Evolutionary conservation across 2,797 vertebrate species (phyloP), one percentile per base, ranked within the genome.

Genomic region (Glossophaga mutica): DNA sequence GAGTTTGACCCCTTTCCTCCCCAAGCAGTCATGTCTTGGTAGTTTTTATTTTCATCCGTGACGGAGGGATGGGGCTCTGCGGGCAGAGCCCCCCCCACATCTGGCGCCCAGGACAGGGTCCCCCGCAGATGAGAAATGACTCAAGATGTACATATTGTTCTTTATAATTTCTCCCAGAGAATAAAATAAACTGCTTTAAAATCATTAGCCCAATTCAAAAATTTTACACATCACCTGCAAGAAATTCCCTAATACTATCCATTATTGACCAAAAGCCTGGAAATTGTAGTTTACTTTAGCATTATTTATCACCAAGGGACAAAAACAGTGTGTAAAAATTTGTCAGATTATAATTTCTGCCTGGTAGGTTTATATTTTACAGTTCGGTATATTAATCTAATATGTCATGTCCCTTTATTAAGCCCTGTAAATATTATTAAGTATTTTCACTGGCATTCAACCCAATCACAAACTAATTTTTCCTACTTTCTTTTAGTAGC

Each of bases 351-450:
- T 87, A 59, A 85, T 94, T 97, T 95, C 81, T 92, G 15, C 52
- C 22, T 92, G 46, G 50, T 87, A 19, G 67, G 57, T 85, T 95
- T 87, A 37, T 76, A 84, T 87, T 57, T 68, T 91, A 77, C 44
- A 91, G 29, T 78, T 91, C 24, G 83, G 57, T 68, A 39, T 71
- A 50, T 84, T 90, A 92, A 92, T 57, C 68, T 91, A 92, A 93
- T 91, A 70, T 15, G 76, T 79, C 10, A 24, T n/a, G 26, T 77
- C 57, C 71, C 39, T 95, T 96, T 92, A 87, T 92, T 91, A 96
- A 94, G 57, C 70, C 55, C 73, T 94, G 57, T 90, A 83, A 95
- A 84, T 91, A 90, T 91, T 89, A 95, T 32, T 73, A 94, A 83
- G 37, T 37, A 65, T 87, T 94, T 94, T 91, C 9, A 24, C 73